These are phyloP conservation scores for Rhabdornis inornatus DNA, from an alignment of 2,113 vertebrate species.

Conservation along the genomic window DNA sequence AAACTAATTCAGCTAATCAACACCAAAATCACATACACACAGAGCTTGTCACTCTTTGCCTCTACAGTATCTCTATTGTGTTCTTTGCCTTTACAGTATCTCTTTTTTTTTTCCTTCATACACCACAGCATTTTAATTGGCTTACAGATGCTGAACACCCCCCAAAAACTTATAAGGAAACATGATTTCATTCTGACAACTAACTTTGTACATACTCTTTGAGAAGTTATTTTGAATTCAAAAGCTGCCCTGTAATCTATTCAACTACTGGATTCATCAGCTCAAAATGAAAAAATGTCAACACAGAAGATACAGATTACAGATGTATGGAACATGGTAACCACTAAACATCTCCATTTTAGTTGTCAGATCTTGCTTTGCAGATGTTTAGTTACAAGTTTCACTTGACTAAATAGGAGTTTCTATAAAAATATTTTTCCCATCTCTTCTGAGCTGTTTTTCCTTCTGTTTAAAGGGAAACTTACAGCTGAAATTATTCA, in stretches of 20 bases:
- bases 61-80: background rate
- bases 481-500: background rate
- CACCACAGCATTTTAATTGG: background rate
- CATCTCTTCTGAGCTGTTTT: background rate
- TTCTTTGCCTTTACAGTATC: background rate
- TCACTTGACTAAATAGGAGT: background rate
- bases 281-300: background rate
- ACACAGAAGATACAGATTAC: background rate
- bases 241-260: background rate
- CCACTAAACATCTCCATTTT: background rate
- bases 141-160: background rate
- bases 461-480: background rate
- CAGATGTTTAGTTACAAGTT: background rate
- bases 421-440: constrained; percentile 7
- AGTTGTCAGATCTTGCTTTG: background rate
- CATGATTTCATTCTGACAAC: background rate
- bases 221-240: background rate
- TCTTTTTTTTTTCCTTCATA: background rate
- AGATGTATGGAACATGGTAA: background rate
- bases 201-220: background rate
- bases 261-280: background rate
- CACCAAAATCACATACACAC: background rate
- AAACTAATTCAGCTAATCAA: background rate
- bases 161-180: background rate
- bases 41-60: background rate